Conservation (phyloP, 2,797 vertebrate species). For the Emys orbicularis region DNA sequence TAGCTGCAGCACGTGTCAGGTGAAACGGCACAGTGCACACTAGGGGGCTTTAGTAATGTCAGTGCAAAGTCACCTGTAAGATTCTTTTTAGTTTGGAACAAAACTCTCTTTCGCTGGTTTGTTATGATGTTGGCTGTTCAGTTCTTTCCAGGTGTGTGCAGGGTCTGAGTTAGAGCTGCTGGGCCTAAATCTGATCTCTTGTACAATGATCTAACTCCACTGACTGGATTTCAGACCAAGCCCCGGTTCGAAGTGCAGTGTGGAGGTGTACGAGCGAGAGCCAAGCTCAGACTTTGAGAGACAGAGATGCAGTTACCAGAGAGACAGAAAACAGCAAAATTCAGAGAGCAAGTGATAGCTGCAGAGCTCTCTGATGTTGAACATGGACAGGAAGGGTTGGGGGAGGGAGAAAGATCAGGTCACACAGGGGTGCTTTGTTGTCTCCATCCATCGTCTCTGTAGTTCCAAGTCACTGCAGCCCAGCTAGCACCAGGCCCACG, state of each 20-base stretch:
- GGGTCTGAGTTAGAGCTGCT: accelerated
- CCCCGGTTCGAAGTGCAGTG: not conserved
- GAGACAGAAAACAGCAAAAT: not conserved
- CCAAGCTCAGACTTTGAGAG: not conserved
- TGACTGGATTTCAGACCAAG: not conserved
- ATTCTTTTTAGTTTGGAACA: not conserved
- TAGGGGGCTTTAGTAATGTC: accelerated
- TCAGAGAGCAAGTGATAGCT: not conserved
- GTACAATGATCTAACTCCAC: not conserved
- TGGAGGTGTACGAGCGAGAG: not conserved
- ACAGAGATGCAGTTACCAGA: not conserved
- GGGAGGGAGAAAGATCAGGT: too few species aligned
- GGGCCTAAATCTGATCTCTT: not conserved
- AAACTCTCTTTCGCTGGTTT: not conserved
- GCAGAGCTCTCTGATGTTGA: accelerated
- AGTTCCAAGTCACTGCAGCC: too few species aligned
- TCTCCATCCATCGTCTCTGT: too few species aligned
- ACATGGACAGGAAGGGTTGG: too few species aligned
- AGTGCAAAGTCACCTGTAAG: not conserved
- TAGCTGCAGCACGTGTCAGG: too few species aligned
- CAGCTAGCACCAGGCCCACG: too few species aligned
- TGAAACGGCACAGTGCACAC: not conserved
- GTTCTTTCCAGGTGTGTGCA: not conserved
- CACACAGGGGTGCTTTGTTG: too few species aligned
- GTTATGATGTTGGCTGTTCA: accelerated